phyloP scores from a whole-genome alignment of 2,888 invertebrate species.

The Oasisia sp. region DNA sequence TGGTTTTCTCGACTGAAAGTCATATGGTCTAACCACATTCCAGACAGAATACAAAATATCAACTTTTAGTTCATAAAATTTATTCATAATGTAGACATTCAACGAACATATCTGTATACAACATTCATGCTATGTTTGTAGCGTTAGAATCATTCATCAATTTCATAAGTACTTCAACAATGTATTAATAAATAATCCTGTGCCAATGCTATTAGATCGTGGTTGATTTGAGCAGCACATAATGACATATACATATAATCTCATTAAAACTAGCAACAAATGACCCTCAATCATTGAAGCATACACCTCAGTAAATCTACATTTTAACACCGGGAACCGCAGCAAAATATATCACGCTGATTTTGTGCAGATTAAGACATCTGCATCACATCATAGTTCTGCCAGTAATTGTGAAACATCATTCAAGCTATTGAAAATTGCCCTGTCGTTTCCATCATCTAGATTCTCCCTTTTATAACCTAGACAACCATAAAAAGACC shows the following conservation, averaged over 20 bases:
- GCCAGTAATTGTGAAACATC: not conserved
- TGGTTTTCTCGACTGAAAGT: too few relatives aligned
- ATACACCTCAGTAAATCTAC: not conserved
- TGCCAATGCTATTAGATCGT: not conserved
- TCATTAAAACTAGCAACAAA: slow-evolving; percentile 1
- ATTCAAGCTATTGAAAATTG: not conserved
- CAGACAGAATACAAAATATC: not conserved
- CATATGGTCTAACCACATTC: too few relatives aligned
- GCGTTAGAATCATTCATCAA: slow-evolving; percentile 13
- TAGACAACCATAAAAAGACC: not conserved
- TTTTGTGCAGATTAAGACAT: not conserved
- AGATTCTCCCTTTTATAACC: not conserved
- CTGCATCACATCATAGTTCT: not conserved
- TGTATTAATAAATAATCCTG: slow-evolving; percentile 17
- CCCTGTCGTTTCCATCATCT: not conserved
- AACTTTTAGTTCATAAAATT: not conserved
- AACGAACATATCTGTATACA: slow-evolving; percentile 6
- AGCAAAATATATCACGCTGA: not conserved
- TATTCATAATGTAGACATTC: slow-evolving; percentile 13
- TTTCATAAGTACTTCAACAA: not conserved
- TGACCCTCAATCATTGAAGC: not conserved
- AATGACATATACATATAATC: not conserved
- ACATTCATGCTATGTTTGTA: slow-evolving; percentile 17
- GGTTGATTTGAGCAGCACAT: not conserved
- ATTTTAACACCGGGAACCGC: not conserved